Evolutionary conservation across 2,797 vertebrate species (phyloP).

Genomic region (Arremon brunneinucha): DNA sequence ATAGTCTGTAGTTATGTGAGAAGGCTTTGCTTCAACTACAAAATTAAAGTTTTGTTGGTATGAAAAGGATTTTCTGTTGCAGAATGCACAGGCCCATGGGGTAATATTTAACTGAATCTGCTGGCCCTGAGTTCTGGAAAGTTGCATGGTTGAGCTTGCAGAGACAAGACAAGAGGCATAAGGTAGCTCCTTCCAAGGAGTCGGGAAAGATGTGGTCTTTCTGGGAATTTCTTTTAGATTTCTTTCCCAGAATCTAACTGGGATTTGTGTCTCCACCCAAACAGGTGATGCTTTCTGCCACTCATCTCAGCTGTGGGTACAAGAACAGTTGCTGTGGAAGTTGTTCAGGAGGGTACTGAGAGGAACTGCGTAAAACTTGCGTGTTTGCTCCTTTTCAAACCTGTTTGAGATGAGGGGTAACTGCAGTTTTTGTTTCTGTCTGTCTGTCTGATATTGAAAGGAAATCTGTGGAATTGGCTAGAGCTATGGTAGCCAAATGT

Average conservation of each 20-base stretch:
- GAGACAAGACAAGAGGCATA: neutral
- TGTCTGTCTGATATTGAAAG: neutral
- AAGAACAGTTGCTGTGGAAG: neutral
- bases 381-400: neutral
- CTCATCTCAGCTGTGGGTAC: neutral
- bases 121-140: neutral
- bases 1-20: accelerated
- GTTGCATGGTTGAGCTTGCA: neutral
- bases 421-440: neutral
- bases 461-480: neutral
- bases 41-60: neutral
- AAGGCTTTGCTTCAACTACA: neutral
- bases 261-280: neutral
- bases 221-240: no score
- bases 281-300: neutral
- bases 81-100: neutral
- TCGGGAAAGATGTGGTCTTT: neutral
- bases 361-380: neutral
- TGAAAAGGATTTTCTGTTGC: neutral
- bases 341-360: neutral
- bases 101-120: neutral
- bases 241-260: neutral
- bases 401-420: neutral
- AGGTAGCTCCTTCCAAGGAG: neutral
- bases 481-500: neutral